phyloP scores from a whole-genome alignment of 1,140 invertebrate genomes.

The silkworm (Bombyx mori) region DNA sequence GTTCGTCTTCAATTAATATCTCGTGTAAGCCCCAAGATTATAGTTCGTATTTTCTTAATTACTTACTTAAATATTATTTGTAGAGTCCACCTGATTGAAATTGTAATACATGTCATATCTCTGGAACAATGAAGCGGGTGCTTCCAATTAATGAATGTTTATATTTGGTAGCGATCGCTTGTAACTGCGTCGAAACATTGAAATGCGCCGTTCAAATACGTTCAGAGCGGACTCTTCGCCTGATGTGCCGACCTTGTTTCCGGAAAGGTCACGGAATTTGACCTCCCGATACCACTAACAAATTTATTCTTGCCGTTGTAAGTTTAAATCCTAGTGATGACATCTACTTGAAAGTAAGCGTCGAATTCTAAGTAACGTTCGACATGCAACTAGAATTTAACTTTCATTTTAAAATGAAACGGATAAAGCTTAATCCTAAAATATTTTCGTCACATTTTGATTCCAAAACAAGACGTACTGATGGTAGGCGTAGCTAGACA shows the following conservation, averaged over 20 bases:
- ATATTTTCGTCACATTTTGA: not conserved
- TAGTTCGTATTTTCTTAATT: not conserved
- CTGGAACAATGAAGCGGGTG: no score
- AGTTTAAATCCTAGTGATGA: slow-evolving; percentile 35
- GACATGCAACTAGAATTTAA: not conserved
- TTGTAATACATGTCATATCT: not conserved
- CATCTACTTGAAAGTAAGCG: slow-evolving; percentile 24
- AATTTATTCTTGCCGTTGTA: slow-evolving; percentile 39
- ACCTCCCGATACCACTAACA: slow-evolving; percentile 29
- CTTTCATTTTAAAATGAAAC: not conserved
- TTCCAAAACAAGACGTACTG: not conserved
- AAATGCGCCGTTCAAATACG: slow-evolving; percentile 1
- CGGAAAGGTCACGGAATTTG: slow-evolving; percentile 37
- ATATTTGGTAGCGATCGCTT: no score
- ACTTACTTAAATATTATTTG: not conserved
- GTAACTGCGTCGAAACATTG: no score
- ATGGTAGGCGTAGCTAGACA: no score
- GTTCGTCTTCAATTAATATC: no score
- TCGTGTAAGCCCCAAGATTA: no score
- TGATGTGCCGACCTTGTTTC: slow-evolving; percentile 35
- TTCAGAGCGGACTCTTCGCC: slow-evolving; percentile 8
- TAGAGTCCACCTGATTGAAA: not conserved
- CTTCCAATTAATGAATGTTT: no score
- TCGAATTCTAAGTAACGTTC: slow-evolving; percentile 15
- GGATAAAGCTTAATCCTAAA: not conserved